Evolutionary conservation across 1,140 invertebrate species (phyloP).

Genomic region (Bombus impatiens): DNA sequence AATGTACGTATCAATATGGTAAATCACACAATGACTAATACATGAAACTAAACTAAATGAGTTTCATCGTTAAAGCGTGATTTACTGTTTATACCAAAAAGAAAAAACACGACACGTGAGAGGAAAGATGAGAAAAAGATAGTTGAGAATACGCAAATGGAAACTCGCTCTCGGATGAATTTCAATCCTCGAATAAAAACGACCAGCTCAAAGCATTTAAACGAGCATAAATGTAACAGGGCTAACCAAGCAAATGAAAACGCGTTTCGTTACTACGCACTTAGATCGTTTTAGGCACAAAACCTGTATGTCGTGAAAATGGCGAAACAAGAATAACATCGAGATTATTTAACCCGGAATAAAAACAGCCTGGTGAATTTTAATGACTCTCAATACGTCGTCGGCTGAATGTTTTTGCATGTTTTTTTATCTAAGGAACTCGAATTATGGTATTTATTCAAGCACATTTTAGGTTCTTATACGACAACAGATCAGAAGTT

Average conservation of each 20-base stretch:
- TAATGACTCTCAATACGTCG: background rate
- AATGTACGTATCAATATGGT: background rate
- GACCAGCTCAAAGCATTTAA: background rate
- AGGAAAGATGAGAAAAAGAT: background rate
- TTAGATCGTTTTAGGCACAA: background rate
- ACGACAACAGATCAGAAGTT: background rate
- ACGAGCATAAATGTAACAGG: background rate
- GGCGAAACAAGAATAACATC: background rate
- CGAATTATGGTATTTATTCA: background rate
- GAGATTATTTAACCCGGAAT: background rate
- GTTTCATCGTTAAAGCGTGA: no score
- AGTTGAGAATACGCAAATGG: background rate
- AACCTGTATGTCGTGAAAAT: background rate
- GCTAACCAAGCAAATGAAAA: background rate
- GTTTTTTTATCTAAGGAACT: background rate
- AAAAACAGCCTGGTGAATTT: background rate
- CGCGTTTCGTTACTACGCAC: background rate
- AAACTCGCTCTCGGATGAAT: background rate
- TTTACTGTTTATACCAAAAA: background rate
- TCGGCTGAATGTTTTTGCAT: background rate
- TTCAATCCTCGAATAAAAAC: background rate
- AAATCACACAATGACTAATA: background rate
- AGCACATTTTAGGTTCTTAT: background rate
- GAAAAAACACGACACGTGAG: no score
- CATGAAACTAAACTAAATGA: no score